These are phyloP conservation scores for Lamellibrachia satsuma DNA, from an alignment of 2,888 invertebrate genomes.

Conservation along the genomic window DNA sequence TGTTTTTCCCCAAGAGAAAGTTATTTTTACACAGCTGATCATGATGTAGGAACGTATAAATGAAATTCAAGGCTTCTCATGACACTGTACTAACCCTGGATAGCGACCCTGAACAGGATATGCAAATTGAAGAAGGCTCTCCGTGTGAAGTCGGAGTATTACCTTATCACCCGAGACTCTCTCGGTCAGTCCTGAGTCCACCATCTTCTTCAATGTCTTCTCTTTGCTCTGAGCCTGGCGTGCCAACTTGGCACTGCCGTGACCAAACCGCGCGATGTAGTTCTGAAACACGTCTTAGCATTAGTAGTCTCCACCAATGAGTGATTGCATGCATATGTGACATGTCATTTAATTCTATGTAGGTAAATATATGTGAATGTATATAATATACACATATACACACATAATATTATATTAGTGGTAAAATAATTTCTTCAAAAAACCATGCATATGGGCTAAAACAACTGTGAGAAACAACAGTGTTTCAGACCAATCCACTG, in stretches of 20 bases:
- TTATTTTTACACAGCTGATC: too few species aligned
- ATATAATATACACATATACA: too few species aligned
- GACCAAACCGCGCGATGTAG: slow-evolving; percentile 98
- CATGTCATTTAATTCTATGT: neutral
- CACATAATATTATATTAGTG: too few species aligned
- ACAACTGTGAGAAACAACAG: too few species aligned
- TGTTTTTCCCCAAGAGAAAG: too few species aligned
- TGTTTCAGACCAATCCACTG: too few species aligned
- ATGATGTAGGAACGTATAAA: too few species aligned
- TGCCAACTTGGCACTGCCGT: slow-evolving; percentile 97
- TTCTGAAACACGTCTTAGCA: slow-evolving; percentile 72
- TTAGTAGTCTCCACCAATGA: neutral
- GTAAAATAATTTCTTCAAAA: too few species aligned
- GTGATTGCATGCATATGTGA: neutral
- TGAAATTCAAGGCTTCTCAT: too few species aligned
- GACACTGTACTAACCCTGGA: too few species aligned
- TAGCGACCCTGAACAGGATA: neutral
- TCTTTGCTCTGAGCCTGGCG: slow-evolving; percentile 99
- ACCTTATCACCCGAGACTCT: slow-evolving; percentile 87
- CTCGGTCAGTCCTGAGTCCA: slow-evolving; percentile 95
- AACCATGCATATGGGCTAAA: too few species aligned
- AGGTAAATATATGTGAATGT: too few species aligned
- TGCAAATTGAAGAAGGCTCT: neutral
- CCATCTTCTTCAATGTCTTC: slow-evolving; percentile 99
- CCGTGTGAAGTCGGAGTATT: slow-evolving; percentile 14